Percentiles rank a stretch among this genome's conserved stretches.
phyloP scores from a whole-genome alignment of 2,113 vertebrate genomes.

The Entomyzon cyanotis region DNA sequence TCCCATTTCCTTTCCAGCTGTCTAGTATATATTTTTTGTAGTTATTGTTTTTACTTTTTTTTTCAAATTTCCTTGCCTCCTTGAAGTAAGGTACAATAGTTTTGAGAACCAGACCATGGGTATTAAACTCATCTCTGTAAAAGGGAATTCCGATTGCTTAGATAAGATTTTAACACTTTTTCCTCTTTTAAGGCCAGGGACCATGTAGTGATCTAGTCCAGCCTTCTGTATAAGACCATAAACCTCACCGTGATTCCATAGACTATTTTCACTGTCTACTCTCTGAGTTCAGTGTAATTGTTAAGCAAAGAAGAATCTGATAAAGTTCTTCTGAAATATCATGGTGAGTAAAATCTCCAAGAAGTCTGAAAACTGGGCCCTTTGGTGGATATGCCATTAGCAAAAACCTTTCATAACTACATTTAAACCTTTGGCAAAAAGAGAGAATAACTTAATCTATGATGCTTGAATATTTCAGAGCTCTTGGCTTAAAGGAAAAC shows the following conservation, averaged over 20 bases:
- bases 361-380: neutral
- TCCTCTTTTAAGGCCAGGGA: neutral
- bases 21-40: neutral
- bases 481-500: neutral
- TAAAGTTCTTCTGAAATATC: neutral
- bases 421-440: neutral
- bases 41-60: constrained; percentile 18
- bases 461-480: neutral
- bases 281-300: neutral
- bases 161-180: neutral
- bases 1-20: constrained; percentile 28
- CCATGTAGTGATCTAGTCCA: neutral
- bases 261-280: neutral
- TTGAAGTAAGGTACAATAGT: constrained; percentile 3
- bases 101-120: neutral
- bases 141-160: neutral
- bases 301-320: neutral
- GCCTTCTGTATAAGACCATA: neutral
- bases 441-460: neutral
- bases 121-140: constrained; percentile 9
- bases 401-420: neutral
- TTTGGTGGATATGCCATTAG: neutral
- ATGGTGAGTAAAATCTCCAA: neutral
- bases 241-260: neutral
- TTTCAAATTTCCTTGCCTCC: constrained; percentile 34